Evolutionary conservation across 2,888 invertebrate species (phyloP), one percentile per base, ranked within the genome.

Genomic region (Formica aserva): DNA sequence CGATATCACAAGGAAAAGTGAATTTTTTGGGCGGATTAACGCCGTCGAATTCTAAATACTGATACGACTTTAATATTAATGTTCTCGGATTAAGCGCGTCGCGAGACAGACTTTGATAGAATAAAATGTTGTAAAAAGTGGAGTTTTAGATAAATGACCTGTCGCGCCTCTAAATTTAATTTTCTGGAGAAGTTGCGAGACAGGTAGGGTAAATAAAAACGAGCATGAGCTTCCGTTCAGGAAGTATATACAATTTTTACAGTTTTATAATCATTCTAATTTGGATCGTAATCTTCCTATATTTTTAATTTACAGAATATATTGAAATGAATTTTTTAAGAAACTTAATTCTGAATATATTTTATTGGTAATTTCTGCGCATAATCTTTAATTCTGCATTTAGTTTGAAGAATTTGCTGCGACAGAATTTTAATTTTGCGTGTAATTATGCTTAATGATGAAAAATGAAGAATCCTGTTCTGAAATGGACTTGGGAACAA

Each of bases 1-100:
- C 18, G 45, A 60, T 35, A 32, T 60, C 26, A 13, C 26, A 18
- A 60, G 26, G 32, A 60, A 78, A 80, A 78, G 71, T 80, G 74
- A 72, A 72, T 80, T 8, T 60, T 72, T 60, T 15, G 18, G 35
- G 13, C 26, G 18, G 32, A 78, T 71, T 45, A 32, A 41, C 8
- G 5, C 35, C 26, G 35, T 65, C 22, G 26, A 66, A 38, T 65
- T 65, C 5, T 2, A 35, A 52, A 52, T 32, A 52, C 35, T 55
- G 60, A 72, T 80, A 45, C n/a, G 60, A 72, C 26, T 60, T 55
- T 15, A 69, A 60, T 78, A 69, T 45, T 15, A 57, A 18, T 22
- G 8, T 45, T 8, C 11, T 32, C 18, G 32, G 45, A 45, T 72
- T 72, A 35, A 60, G 13, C 32, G n/a, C 32, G 26, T 45, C 32